These are phyloP conservation scores for Theonella swinhoei DNA, from an alignment of 37 sponge, comb jelly and placozoan species.

Conservation along the genomic window DNA sequence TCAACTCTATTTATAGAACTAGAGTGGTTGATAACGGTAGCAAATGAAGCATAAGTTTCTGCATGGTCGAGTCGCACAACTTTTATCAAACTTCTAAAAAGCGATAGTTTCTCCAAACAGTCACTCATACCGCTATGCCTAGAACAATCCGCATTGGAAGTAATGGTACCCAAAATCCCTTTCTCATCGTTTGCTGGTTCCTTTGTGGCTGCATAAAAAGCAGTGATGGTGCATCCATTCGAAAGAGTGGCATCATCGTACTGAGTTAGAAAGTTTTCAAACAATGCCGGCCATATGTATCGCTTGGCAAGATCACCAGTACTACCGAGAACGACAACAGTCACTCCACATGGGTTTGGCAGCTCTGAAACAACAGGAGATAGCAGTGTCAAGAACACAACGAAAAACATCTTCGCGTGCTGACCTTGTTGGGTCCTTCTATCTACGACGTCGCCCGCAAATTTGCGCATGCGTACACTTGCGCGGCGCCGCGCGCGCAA, in stretches of 20 bases:
- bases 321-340: conserved; percentile 69
- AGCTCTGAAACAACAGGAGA: too few species aligned
- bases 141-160: neutral
- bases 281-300: conserved; percentile 77
- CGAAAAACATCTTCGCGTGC: too few species aligned
- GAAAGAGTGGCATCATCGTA: too few species aligned
- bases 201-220: conserved; percentile 46
- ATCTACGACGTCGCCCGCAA: too few species aligned
- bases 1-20: neutral
- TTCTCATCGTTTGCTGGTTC: neutral
- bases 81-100: neutral
- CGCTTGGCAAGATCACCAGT: conserved; percentile 81
- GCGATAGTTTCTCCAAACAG: neutral
- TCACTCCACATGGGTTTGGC: conserved; percentile 5
- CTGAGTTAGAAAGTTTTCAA: conserved; percentile 13
- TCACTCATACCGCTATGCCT: neutral
- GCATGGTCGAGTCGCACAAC: conserved; percentile 46
- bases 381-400: too few species aligned
- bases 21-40: neutral
- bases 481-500: too few species aligned
- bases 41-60: conserved; percentile 36
- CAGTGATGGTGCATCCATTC: neutral
- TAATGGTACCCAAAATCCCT: neutral
- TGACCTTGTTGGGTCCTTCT: too few species aligned
- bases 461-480: too few species aligned